Conservation (phyloP, 2,797 vertebrate species). For the Hydrophis major region DNA sequence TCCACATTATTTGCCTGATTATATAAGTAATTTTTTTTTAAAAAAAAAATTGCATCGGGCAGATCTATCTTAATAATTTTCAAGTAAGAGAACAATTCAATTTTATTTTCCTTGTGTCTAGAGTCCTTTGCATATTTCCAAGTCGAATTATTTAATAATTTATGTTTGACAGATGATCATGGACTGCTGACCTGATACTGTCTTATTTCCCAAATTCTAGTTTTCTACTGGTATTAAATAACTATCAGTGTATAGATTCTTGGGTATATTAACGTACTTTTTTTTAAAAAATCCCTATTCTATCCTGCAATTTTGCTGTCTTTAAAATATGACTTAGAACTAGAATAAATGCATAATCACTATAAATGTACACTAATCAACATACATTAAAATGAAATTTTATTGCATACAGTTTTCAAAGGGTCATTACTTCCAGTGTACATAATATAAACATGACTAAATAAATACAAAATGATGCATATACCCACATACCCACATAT, state of each 20-base stretch:
- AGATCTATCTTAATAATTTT: background rate
- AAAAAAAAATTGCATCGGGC: background rate
- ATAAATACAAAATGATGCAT: background rate
- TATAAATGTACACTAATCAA: too few relatives aligned
- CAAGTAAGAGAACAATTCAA: background rate
- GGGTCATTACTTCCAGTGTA: background rate
- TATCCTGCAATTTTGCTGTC: background rate
- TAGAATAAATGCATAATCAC: too few relatives aligned
- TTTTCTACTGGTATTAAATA: background rate
- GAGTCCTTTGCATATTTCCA: background rate
- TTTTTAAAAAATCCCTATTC: background rate
- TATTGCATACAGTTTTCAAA: background rate
- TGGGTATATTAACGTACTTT: background rate
- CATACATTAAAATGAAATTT: too few relatives aligned
- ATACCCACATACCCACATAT: background rate
- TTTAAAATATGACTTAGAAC: background rate
- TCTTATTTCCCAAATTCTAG: background rate
- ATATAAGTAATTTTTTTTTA: background rate
- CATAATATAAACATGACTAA: background rate
- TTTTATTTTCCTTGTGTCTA: background rate
- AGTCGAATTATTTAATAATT: background rate
- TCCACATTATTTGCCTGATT: background rate
- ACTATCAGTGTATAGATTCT: background rate
- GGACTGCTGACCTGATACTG: background rate
- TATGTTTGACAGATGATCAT: background rate